Evolutionary conservation across 2,797 vertebrate species (phyloP).

Genomic region (Coccyzus lansbergi): DNA sequence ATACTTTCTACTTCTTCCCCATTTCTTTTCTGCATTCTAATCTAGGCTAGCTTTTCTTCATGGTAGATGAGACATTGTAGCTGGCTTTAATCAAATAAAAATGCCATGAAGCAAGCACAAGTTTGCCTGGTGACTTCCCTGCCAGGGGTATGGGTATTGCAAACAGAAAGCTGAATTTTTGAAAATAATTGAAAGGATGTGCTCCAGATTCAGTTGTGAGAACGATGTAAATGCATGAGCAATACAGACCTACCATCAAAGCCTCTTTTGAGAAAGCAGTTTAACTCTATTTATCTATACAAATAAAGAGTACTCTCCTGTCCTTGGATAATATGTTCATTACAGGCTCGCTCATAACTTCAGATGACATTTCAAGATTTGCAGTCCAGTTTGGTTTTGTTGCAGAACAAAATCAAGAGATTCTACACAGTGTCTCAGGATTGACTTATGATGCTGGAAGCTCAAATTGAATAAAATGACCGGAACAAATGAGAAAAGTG

Average conservation of each 20-base stretch:
- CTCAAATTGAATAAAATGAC: not conserved
- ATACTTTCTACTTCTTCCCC: not conserved
- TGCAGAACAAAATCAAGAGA: not conserved
- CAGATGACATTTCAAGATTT: not conserved
- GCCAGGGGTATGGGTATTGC: not conserved
- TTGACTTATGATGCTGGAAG: not conserved
- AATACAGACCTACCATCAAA: not conserved
- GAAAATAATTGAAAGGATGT: not conserved
- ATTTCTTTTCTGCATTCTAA: constrained; percentile 32
- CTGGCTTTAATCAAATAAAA: not conserved
- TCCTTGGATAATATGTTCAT: not conserved
- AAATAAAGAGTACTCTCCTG: not conserved
- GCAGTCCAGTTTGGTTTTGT: not conserved
- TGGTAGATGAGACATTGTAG: not conserved
- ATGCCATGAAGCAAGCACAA: not conserved
- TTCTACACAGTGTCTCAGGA: not conserved
- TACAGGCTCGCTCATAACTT: not conserved
- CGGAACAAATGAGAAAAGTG: not conserved
- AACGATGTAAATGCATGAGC: not conserved
- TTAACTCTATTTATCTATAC: not conserved
- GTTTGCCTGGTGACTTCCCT: not conserved
- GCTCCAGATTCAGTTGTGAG: not conserved
- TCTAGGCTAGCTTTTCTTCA: constrained; percentile 52
- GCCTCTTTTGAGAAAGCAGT: rapidly evolving
- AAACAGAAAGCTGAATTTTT: not conserved